A percentile compares a stretch with the other conserved stretches of the same genome.
phyloP scores from a whole-genome alignment of 2,113 vertebrate genomes.

The Rafetus swinhoei region DNA sequence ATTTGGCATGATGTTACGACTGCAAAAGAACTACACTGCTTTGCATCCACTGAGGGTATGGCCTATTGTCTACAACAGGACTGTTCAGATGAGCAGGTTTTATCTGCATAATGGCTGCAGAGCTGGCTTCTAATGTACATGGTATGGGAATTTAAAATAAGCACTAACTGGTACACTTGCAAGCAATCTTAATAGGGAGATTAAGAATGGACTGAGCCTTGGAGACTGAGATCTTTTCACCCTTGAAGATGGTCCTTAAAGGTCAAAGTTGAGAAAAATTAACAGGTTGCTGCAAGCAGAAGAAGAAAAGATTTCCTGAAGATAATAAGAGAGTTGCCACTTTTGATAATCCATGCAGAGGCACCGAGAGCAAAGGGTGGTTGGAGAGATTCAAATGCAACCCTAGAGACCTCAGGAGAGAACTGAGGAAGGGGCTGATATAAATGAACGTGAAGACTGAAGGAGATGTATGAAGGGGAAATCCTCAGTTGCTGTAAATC shows the following conservation, averaged over 20 bases:
- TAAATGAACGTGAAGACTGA: background rate
- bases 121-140: background rate
- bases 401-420: background rate
- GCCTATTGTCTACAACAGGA: background rate
- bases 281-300: background rate
- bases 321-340: background rate
- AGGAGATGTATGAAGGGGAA: background rate
- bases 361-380: background rate
- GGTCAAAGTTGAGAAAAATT: background rate
- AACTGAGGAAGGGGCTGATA: background rate
- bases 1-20: background rate
- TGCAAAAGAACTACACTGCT: background rate
- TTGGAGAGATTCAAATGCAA: background rate
- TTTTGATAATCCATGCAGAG: background rate
- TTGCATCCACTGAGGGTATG: background rate
- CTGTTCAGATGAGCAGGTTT: background rate
- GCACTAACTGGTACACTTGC: background rate
- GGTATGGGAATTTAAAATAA: background rate
- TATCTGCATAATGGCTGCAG: background rate
- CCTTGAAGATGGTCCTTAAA: background rate
- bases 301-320: background rate
- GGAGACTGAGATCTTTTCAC: background rate
- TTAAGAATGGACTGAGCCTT: background rate
- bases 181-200: background rate
- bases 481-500: background rate